Evolutionary conservation across 2,113 vertebrate species (phyloP).

Genomic region (Myocastor coypus): DNA sequence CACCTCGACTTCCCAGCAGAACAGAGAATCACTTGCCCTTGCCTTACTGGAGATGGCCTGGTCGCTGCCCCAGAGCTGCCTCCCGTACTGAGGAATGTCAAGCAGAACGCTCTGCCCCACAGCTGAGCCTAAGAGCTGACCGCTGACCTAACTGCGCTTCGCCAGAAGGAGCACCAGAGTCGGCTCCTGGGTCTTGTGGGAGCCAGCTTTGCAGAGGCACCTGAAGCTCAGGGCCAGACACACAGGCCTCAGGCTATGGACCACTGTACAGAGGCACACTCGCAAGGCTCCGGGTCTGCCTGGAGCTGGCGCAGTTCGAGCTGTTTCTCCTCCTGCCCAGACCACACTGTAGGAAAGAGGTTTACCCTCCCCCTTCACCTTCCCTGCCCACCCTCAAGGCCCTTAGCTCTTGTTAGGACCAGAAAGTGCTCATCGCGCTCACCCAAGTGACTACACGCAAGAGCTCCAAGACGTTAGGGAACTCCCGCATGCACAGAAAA

Average conservation of each 20-base stretch:
- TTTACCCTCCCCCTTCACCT: background rate
- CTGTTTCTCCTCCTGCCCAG: background rate
- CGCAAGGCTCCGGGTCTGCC: background rate
- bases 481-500: constrained; percentile 57
- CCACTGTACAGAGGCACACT: background rate
- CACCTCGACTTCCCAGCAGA: background rate
- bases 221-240: background rate
- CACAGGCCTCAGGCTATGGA: background rate
- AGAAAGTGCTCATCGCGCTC: background rate
- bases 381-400: background rate
- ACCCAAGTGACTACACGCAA: background rate
- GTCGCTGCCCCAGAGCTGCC: background rate
- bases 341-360: too few species aligned
- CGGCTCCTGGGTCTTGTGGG: background rate
- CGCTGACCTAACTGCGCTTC: background rate
- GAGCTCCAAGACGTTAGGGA: constrained; percentile 34
- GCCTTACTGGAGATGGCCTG: background rate
- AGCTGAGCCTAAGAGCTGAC: background rate
- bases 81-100: background rate
- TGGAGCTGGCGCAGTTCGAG: background rate
- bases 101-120: background rate
- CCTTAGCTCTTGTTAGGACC: background rate
- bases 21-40: background rate
- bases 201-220: background rate
- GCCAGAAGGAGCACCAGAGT: background rate